Percentiles rank a stretch among this genome's conserved stretches.
Evolutionary conservation across 2,888 invertebrate genomes (phyloP).

Genomic region (Tipula confusa): DNA sequence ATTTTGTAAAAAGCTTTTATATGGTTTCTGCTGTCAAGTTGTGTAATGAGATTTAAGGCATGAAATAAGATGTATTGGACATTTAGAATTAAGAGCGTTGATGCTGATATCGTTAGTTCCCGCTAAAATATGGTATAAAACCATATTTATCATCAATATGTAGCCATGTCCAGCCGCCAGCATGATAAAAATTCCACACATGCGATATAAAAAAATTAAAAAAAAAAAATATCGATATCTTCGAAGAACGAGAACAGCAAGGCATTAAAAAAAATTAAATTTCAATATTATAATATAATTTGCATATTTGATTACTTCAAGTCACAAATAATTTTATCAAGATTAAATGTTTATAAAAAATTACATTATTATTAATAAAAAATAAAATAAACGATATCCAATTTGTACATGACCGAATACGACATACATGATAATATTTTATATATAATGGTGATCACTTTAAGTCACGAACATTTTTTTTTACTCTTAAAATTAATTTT

Average conservation of each 20-base stretch:
- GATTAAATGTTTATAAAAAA: conserved; percentile 25
- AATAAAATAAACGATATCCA: conserved; percentile 25
- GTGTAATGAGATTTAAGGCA: too few species aligned
- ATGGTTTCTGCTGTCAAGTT: too few species aligned
- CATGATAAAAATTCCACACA: neutral
- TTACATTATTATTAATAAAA: neutral
- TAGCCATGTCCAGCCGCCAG: neutral
- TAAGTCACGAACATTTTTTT: neutral
- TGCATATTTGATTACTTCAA: neutral
- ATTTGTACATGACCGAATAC: neutral
- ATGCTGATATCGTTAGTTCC: too few species aligned
- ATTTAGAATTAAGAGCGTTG: too few species aligned
- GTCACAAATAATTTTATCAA: neutral
- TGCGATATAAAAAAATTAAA: neutral
- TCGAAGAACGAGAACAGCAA: neutral
- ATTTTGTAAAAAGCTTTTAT: too few species aligned
- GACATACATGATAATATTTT: neutral
- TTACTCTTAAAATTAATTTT: neutral
- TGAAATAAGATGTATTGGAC: too few species aligned
- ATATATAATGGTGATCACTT: neutral
- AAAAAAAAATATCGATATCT: neutral
- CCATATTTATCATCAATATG: neutral
- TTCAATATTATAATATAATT: neutral
- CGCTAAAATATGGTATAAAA: too few species aligned
- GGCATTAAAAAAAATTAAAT: neutral